phyloP scores from a whole-genome alignment of 2,888 invertebrate genomes.

The Drosophila ustulata region DNA sequence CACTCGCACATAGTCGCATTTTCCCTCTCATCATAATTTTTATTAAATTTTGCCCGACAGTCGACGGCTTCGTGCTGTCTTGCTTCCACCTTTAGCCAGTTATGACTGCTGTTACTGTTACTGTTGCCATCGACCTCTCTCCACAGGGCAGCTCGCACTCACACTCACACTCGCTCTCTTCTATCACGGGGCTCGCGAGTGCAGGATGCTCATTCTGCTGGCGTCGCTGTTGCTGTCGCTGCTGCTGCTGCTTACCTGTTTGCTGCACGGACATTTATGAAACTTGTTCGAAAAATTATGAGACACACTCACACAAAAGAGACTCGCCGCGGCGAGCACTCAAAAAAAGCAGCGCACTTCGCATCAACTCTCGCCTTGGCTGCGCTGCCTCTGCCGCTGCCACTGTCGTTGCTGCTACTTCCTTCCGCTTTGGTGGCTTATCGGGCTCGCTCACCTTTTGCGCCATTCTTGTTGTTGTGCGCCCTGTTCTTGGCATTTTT shows the following conservation, averaged over 20 bases:
- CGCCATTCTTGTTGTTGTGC: slow-evolving; percentile 55
- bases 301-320: slow-evolving; percentile 52
- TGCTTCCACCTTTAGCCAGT: slow-evolving; percentile 41
- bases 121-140: slow-evolving; percentile 74
- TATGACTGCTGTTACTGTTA: slow-evolving; percentile 67
- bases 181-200: slow-evolving; percentile 21
- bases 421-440: slow-evolving; percentile 65
- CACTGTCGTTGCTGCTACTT: slow-evolving; percentile 41
- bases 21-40: slow-evolving; percentile 80
- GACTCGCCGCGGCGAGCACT: slow-evolving; percentile 12
- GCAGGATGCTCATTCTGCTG: slow-evolving; percentile 52
- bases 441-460: slow-evolving; percentile 69
- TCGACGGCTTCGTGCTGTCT: slow-evolving; percentile 35
- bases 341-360: slow-evolving; percentile 30
- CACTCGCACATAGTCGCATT: slow-evolving; percentile 27
- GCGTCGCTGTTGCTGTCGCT: slow-evolving; percentile 30
- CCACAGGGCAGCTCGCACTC: slow-evolving; percentile 22
- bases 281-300: slow-evolving; percentile 80
- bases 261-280: slow-evolving; percentile 73
- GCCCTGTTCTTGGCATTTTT: slow-evolving; percentile 40
- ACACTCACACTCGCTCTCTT: slow-evolving; percentile 29
- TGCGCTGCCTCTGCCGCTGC: slow-evolving; percentile 12
- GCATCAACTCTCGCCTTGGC: slow-evolving; percentile 21
- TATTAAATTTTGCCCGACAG: slow-evolving; percentile 73
- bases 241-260: slow-evolving; percentile 64